phyloP scores from a whole-genome alignment of 2,113 vertebrate species.

The Eulemur macaco region DNA sequence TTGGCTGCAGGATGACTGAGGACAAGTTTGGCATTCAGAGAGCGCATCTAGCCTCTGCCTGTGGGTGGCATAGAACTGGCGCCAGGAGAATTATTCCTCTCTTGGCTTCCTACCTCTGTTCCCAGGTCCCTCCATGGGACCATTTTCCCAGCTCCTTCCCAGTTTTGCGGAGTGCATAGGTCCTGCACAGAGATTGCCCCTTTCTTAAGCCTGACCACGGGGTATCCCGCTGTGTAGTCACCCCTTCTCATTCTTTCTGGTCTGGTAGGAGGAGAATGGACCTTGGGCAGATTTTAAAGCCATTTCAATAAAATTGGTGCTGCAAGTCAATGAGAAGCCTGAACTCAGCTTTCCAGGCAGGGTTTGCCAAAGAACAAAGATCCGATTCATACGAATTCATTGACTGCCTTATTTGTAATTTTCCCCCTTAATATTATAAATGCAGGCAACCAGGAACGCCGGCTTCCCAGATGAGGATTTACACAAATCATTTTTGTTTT shows the following conservation, averaged over 20 bases:
- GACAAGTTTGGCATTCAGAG: constrained; percentile 38
- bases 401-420: constrained; percentile 80
- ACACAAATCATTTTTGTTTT: constrained; percentile 81
- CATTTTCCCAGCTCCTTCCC: constrained; percentile 22
- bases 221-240: background rate
- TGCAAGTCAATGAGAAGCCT: constrained; percentile 70
- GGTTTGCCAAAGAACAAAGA: constrained; percentile 81
- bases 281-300: constrained; percentile 67
- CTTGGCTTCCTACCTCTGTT: constrained; percentile 23
- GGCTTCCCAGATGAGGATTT: constrained; percentile 76
- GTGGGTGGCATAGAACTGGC: constrained; percentile 57
- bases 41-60: background rate
- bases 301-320: constrained; percentile 68
- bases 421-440: constrained; percentile 64
- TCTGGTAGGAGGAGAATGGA: background rate
- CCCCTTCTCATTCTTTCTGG: background rate
- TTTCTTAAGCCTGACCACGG: constrained; percentile 40
- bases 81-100: constrained; percentile 21
- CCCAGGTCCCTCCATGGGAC: background rate
- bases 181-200: background rate
- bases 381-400: constrained; percentile 81
- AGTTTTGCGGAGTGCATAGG: background rate
- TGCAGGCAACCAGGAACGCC: constrained; percentile 79
- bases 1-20: constrained; percentile 23
- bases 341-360: constrained; percentile 62